phyloP scores from a whole-genome alignment of 2,113 vertebrate genomes.

The Actinemys pallida region DNA sequence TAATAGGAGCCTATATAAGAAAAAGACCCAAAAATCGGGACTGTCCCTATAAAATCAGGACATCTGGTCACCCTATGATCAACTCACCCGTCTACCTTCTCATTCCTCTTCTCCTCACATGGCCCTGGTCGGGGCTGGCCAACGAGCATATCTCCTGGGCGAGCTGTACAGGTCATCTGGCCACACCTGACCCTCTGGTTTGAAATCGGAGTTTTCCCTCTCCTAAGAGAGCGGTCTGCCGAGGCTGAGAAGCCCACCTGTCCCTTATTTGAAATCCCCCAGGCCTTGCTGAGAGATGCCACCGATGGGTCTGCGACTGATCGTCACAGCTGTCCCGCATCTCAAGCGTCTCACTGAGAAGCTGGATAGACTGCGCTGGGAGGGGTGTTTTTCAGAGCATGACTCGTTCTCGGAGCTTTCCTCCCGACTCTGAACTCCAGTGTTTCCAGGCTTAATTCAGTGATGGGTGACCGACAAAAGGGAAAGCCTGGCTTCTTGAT shows the following conservation, averaged over 20 bases:
- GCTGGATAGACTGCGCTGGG: background rate
- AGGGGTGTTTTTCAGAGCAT: background rate
- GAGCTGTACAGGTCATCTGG: too few species aligned
- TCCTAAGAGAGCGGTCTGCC: too few species aligned
- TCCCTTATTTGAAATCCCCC: background rate
- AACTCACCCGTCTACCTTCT: background rate
- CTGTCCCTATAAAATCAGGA: too few species aligned
- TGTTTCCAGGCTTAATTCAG: background rate
- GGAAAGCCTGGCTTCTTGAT: background rate
- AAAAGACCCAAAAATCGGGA: too few species aligned
- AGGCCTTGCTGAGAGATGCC: background rate
- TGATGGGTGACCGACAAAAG: background rate
- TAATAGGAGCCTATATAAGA: too few species aligned
- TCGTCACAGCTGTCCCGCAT: too few species aligned
- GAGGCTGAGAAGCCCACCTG: too few species aligned
- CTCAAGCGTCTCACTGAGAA: too few species aligned
- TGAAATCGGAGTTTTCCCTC: too few species aligned
- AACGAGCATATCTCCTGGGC: background rate
- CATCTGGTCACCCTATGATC: too few species aligned
- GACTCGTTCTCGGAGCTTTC: background rate
- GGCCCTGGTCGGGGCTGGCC: background rate
- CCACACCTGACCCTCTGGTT: too few species aligned
- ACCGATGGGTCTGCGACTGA: too few species aligned
- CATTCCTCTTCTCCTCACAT: background rate
- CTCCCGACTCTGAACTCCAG: background rate